Conservation (phyloP, 2,888 invertebrate genomes). For the Thumatha senex region DNA sequence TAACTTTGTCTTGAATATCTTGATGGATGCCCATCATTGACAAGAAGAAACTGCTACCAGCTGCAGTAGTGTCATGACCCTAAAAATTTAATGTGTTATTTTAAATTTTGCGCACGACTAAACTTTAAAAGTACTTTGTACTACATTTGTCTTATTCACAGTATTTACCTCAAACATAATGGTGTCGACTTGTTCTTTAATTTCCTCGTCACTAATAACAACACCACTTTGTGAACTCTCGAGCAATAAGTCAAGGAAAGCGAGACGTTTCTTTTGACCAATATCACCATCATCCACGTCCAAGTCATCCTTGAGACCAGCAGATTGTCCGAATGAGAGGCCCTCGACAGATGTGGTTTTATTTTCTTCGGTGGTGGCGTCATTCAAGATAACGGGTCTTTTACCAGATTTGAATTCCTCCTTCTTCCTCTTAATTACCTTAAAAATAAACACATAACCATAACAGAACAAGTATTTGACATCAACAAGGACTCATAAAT, state of each 20-base stretch:
- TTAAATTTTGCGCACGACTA: constrained; percentile 6
- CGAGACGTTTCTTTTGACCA: constrained; percentile 91
- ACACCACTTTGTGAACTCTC: constrained; percentile 90
- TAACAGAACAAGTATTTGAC: not conserved
- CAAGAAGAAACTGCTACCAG: constrained; percentile 92
- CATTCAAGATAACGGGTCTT: constrained; percentile 62
- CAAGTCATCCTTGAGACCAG: constrained; percentile 90
- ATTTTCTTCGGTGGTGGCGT: constrained; percentile 41
- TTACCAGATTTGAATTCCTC: constrained; percentile 87
- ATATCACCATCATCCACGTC: constrained; percentile 91
- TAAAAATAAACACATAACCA: not conserved
- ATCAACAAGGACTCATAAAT: too few species aligned
- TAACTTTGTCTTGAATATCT: constrained; percentile 88
- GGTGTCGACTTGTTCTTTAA: constrained; percentile 92
- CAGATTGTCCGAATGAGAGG: constrained; percentile 88
- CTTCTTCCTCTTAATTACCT: constrained; percentile 89
- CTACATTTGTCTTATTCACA: not conserved
- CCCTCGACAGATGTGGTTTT: constrained; percentile 83
- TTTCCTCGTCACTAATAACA: constrained; percentile 89
- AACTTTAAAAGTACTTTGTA: not conserved
- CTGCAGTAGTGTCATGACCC: constrained; percentile 93
- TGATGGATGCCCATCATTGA: constrained; percentile 90
- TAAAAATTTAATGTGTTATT: constrained; percentile 37
- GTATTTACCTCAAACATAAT: constrained; percentile 91
- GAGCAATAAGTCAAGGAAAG: constrained; percentile 93